Percentiles rank a stretch among this genome's conserved stretches.
phyloP scores from a whole-genome alignment of 2,888 invertebrate species.

The Thyatira batis region DNA sequence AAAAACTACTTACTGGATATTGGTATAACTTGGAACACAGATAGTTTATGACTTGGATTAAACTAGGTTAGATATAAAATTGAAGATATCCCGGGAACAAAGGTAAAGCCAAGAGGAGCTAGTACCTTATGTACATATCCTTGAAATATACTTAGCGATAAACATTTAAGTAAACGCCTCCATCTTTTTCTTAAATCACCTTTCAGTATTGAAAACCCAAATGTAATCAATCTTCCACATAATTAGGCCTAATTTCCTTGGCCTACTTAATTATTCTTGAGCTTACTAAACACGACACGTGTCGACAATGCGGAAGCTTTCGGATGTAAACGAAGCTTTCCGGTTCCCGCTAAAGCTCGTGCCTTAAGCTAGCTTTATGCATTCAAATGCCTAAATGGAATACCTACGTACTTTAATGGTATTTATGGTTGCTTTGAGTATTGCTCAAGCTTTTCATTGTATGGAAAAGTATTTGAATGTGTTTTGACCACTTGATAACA shows the following conservation, averaged over 20 bases:
- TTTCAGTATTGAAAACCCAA: neutral
- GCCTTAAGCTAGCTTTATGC: conserved; percentile 11
- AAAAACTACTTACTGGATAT: too few relatives aligned
- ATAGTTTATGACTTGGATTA: too few relatives aligned
- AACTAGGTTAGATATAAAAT: too few relatives aligned
- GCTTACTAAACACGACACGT: neutral
- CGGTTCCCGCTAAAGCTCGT: conserved; percentile 1
- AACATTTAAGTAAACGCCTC: too few relatives aligned
- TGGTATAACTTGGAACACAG: too few relatives aligned
- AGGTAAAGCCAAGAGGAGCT: too few relatives aligned
- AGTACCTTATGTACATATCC: too few relatives aligned
- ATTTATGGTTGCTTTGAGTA: conserved; percentile 30
- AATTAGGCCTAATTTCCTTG: neutral
- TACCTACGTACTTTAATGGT: conserved; percentile 21
- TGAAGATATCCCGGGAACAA: too few relatives aligned
- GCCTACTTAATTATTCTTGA: neutral
- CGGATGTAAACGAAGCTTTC: conserved; percentile 1
- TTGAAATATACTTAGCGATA: too few relatives aligned
- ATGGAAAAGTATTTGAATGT: neutral
- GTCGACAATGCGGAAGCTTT: neutral
- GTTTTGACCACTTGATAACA: neutral
- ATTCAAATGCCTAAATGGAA: conserved; percentile 36
- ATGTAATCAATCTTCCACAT: neutral
- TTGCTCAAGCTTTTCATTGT: neutral
- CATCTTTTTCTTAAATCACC: neutral